Conservation (phyloP, 2,888 invertebrate species). For the Pterostichus niger region DNA sequence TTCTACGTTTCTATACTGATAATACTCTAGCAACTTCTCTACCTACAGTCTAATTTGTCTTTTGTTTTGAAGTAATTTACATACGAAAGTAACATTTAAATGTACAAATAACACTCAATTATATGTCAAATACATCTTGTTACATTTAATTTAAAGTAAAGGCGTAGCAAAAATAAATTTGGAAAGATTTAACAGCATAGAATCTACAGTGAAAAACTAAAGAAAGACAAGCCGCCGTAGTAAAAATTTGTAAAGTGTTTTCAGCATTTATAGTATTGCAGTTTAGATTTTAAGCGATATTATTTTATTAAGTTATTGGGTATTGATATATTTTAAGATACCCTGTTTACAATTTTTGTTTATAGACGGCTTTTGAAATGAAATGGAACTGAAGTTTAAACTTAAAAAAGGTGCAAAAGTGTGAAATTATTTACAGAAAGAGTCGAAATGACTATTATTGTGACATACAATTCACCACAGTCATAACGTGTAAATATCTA, state of each 20-base stretch:
- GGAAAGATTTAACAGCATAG: constrained; percentile 14
- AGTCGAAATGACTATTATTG: constrained; percentile 25
- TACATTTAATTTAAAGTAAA: constrained; percentile 18
- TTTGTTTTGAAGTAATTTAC: constrained; percentile 45
- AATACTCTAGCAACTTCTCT: constrained; percentile 15
- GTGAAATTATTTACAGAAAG: constrained; percentile 39
- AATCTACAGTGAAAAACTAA: constrained; percentile 6
- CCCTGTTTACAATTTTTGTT: constrained; percentile 52
- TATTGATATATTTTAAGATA: constrained; percentile 38
- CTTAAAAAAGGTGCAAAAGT: constrained; percentile 18
- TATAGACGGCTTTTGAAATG: constrained; percentile 41
- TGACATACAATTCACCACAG: constrained; percentile 35
- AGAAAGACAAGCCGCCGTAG: constrained; percentile 18
- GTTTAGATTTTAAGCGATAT: constrained; percentile 37
- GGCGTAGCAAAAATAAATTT: constrained; percentile 15
- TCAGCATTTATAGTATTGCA: constrained; percentile 29
- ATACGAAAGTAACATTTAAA: constrained; percentile 38
- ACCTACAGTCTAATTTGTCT: constrained; percentile 53
- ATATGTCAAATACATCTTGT: constrained; percentile 41
- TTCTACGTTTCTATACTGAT: constrained; percentile 17
- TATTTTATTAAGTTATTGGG: constrained; percentile 30
- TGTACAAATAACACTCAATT: constrained; percentile 42
- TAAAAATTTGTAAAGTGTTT: constrained; percentile 36
- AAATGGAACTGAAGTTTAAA: constrained; percentile 3
- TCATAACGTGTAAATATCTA: constrained; percentile 47